phyloP scores from a whole-genome alignment of 2,888 invertebrate species.

The Ommatoiulus sabulosus region DNA sequence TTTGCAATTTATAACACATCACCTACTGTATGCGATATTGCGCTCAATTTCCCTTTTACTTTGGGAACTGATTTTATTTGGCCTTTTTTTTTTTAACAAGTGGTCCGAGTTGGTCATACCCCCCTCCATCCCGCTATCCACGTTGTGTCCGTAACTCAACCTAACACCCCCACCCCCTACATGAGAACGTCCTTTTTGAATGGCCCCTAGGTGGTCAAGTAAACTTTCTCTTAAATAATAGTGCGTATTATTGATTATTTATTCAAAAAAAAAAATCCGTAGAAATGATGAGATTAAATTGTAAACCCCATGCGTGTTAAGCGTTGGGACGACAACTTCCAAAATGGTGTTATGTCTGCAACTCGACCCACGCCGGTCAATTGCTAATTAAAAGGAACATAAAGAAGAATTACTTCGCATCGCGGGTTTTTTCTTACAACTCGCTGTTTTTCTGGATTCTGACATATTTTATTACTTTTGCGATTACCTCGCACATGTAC shows the following conservation, averaged over 20 bases:
- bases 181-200: background rate
- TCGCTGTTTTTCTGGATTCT: conserved; percentile 8
- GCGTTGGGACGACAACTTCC: background rate
- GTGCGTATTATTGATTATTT: background rate
- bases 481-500: conserved; percentile 7
- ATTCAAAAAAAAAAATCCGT: background rate
- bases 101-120: too few relatives aligned
- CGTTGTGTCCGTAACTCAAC: too few relatives aligned
- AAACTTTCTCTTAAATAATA: background rate
- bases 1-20: too few relatives aligned
- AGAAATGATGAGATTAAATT: conserved; percentile 22
- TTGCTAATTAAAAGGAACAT: conserved; percentile 45
- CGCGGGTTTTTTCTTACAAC: conserved; percentile 8
- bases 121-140: too few relatives aligned
- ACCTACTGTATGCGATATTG: too few relatives aligned
- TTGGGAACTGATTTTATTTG: too few relatives aligned
- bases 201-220: background rate
- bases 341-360: background rate
- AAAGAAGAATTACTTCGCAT: conserved; percentile 25
- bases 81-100: too few relatives aligned
- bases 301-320: background rate
- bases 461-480: conserved; percentile 33
- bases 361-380: background rate
- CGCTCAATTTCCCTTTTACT: too few relatives aligned
- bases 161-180: too few relatives aligned